Evolutionary conservation across 2,113 vertebrate genomes (phyloP).

Genomic region (Phalacrocorax carbo): DNA sequence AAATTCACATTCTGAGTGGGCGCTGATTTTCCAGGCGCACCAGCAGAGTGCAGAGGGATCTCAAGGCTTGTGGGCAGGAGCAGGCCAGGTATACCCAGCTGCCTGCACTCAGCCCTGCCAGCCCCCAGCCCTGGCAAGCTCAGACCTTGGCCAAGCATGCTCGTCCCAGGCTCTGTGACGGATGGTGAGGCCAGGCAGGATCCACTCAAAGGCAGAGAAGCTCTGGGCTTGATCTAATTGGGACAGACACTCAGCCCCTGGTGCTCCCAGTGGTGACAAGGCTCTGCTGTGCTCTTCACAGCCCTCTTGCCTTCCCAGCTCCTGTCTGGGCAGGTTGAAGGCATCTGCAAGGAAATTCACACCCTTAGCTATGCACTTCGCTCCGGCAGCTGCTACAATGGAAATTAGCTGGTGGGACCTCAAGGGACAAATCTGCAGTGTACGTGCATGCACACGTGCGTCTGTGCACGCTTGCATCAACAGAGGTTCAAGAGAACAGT

Average conservation of each 20-base stretch:
- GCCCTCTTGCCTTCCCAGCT: neutral
- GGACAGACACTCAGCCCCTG: neutral
- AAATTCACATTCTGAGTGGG: neutral
- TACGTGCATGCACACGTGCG: accelerated
- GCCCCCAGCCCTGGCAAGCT: neutral
- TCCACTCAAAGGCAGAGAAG: neutral
- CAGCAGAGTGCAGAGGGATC: neutral
- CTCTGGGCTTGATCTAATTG: neutral
- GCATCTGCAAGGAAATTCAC: neutral
- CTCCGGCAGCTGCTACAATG: neutral
- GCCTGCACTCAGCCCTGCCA: neutral
- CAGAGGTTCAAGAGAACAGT: neutral
- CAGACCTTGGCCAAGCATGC: neutral
- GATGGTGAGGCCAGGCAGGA: neutral
- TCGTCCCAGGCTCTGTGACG: accelerated
- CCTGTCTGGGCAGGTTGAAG: neutral
- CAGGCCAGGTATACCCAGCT: neutral
- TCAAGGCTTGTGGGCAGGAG: neutral
- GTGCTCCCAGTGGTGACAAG: neutral
- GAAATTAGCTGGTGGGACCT: neutral
- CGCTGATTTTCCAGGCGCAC: neutral
- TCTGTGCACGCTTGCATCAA: neutral
- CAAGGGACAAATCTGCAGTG: neutral
- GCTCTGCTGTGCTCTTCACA: neutral
- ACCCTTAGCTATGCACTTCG: neutral